Conservation (phyloP, 2,888 invertebrate genomes). For the Agonopterix arenella region DNA sequence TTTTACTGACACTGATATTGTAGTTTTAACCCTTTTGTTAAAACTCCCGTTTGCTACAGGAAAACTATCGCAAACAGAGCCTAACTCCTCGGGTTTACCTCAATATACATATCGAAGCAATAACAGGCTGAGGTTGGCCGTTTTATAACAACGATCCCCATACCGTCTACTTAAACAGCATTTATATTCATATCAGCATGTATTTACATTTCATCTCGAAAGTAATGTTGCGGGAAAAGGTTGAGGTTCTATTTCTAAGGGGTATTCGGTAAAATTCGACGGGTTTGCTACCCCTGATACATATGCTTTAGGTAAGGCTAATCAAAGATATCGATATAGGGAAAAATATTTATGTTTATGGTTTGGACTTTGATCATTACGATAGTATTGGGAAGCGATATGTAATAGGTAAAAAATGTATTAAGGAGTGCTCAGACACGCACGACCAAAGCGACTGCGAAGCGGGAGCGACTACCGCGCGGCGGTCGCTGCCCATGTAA, state of each 20-base stretch:
- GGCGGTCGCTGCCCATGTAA: too few species aligned
- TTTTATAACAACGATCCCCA: conserved; percentile 21
- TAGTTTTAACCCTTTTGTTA: neutral
- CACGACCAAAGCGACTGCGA: too few species aligned
- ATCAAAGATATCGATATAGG: conserved; percentile 12
- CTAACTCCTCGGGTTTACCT: neutral
- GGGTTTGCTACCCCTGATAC: conserved; percentile 17
- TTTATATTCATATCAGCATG: conserved; percentile 73
- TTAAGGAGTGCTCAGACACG: too few species aligned
- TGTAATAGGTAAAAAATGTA: too few species aligned
- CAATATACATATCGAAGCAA: conserved; percentile 14
- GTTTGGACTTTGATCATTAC: neutral
- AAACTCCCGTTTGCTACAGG: neutral
- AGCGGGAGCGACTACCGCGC: too few species aligned
- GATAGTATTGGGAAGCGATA: too few species aligned
- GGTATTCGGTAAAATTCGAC: conserved; percentile 17
- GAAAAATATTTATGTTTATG: neutral
- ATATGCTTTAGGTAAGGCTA: conserved; percentile 17
- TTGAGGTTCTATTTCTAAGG: conserved; percentile 33
- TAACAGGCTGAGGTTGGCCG: conserved; percentile 17
- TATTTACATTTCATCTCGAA: conserved; percentile 68
- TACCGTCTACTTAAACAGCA: conserved; percentile 62
- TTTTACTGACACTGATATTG: too few species aligned
- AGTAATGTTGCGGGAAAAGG: conserved; percentile 46
- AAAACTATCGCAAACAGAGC: neutral